These are phyloP conservation scores for Sebastes jordani DNA, from an alignment of 2,797 vertebrate species.

Conservation along the genomic window DNA sequence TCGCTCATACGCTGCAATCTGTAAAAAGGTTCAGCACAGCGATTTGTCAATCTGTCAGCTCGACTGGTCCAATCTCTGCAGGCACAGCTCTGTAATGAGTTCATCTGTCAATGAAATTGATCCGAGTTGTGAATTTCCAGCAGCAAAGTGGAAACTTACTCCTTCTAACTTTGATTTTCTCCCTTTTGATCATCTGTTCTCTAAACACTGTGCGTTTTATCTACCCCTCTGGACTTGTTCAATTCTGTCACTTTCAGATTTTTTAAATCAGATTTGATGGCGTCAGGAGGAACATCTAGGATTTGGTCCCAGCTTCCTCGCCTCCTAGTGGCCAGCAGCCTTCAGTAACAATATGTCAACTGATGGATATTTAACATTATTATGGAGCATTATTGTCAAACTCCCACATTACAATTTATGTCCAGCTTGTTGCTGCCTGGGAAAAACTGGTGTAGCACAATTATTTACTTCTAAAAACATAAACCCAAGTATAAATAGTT, in stretches of 20 bases:
- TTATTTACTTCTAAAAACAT: background rate
- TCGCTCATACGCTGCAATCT: constrained; percentile 86
- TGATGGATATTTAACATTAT: constrained; percentile 1
- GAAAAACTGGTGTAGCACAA: background rate
- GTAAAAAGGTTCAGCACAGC: constrained; percentile 27
- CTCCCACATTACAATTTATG: background rate
- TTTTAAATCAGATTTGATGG: background rate
- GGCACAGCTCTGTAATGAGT: constrained; percentile 32
- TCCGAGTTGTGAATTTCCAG: constrained; percentile 18
- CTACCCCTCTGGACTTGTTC: background rate
- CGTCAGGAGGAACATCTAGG: background rate
- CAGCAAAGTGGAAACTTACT: constrained; percentile 2
- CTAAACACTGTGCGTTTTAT: background rate
- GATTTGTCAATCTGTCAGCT: constrained; percentile 30
- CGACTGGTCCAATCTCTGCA: constrained; percentile 6
- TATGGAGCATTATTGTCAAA: constrained; percentile 2
- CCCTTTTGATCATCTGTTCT: constrained; percentile 6
- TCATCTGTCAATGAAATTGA: constrained; percentile 36
- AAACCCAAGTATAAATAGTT: background rate
- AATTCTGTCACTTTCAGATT: background rate
- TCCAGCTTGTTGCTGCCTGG: background rate
- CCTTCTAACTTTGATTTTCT: constrained; percentile 2
- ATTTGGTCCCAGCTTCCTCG: background rate
- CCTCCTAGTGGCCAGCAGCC: background rate
- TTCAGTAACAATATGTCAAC: background rate